Evolutionary conservation across 2,113 vertebrate genomes (phyloP), one percentile per base, ranked within the genome.

Genomic region (Leptobrachium leishanense): DNA sequence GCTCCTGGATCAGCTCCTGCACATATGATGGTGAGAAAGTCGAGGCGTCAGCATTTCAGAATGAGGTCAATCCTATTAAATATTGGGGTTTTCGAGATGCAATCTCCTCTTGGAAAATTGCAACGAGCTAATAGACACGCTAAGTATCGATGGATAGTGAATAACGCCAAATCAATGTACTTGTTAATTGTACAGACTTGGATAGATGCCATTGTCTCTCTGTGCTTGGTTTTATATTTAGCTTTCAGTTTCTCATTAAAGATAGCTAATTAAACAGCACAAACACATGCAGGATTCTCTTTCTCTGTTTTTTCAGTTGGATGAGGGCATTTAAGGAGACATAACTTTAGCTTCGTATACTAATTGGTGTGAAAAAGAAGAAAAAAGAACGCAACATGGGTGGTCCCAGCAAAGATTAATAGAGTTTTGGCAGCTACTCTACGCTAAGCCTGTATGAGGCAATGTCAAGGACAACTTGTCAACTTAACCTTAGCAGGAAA

Each of bases 151-250:
- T 31, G 20, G 20, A 31, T 31, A 31, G 20, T 31, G 20, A 31
- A 31, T 31, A 31, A 0, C 20, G 20, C 20, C 20, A 31, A 85
- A 75, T 85, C 75, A 76, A 75, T 59, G 77, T 82, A 81, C 62
- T 79, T 87, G 83, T 89, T 88, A 82, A 84, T 85, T 85, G 87
- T 86, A 82, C 83, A 87, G 87, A 81, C 68, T 72, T 7, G 86
- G 88, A 83, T 82, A 84, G 76, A 71, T 86, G 85, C 84, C 85
- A 86, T 76, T 83, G 78, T 64, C 15, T 63, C 46, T 68, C 42
- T 75, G 74, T 62, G 83, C n/a, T 80, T 85, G 81, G 84, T 88
- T 85, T 85, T 85, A 62, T 85, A 82, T 75, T 77, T 42, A 8
- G 0, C 71, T 72, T 70, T 63, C 81, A 1, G 0, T 0, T 2